These are phyloP conservation scores for Plagiodera versicolora DNA, from an alignment of 2,888 invertebrate genomes.

Conservation along the genomic window DNA sequence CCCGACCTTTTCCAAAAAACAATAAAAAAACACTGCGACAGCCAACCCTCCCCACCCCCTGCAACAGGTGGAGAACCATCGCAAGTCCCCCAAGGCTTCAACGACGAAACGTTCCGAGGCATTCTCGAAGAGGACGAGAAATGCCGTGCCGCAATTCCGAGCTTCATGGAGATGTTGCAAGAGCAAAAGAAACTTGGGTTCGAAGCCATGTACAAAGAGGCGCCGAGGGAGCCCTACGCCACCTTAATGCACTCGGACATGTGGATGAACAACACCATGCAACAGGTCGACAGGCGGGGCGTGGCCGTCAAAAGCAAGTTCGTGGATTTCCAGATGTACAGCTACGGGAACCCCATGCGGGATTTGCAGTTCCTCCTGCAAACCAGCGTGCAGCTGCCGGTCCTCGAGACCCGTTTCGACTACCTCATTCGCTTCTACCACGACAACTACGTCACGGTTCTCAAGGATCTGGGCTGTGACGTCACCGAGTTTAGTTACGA, in stretches of 20 bases:
- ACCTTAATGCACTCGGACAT: constrained; percentile 60
- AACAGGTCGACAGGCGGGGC: constrained; percentile 47
- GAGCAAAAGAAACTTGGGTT: constrained; percentile 17
- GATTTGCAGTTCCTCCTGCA: constrained; percentile 43
- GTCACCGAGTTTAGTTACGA: constrained; percentile 10
- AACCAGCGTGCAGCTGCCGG: constrained; percentile 35
- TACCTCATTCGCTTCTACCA: constrained; percentile 29
- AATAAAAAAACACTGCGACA: constrained; percentile 10
- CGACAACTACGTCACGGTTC: constrained; percentile 15
- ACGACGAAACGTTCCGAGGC: constrained; percentile 5
- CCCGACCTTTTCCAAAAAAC: constrained; percentile 13
- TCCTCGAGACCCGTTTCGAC: constrained; percentile 24
- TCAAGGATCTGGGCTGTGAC: constrained; percentile 20
- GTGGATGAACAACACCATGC: constrained; percentile 63
- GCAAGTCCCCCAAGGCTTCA: no score
- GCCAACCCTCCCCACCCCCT: neutral
- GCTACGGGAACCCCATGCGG: constrained; percentile 33
- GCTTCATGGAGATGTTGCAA: constrained; percentile 9
- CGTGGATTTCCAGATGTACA: constrained; percentile 40
- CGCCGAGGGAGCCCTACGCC: constrained; percentile 53
- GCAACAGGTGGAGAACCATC: neutral
- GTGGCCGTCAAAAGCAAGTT: constrained; percentile 34
- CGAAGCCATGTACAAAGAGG: neutral
- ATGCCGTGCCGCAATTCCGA: constrained; percentile 15
- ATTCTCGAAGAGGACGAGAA: constrained; percentile 20